A percentile compares a stretch with the other conserved stretches of the same genome.
Evolutionary conservation across 2,797 vertebrate genomes (phyloP).

Genomic region (Anomalospiza imberbis): DNA sequence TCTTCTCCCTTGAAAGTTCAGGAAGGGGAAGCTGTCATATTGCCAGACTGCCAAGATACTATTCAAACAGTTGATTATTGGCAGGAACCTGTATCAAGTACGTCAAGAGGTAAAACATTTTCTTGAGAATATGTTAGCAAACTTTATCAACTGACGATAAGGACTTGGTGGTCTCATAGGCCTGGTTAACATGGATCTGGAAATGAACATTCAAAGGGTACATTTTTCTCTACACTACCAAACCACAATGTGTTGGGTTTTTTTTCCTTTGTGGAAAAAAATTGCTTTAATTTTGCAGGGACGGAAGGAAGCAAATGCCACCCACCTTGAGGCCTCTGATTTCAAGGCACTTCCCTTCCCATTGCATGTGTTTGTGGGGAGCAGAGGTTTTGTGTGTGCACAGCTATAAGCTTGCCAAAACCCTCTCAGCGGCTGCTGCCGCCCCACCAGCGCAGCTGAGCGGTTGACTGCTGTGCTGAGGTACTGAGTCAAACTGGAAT

Average conservation of each 20-base stretch:
- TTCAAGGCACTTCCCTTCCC: constrained; percentile 7
- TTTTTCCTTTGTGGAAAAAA: not conserved
- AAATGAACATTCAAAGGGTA: not conserved
- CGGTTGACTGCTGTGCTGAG: not conserved
- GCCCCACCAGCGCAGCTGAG: not conserved
- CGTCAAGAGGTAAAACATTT: not conserved
- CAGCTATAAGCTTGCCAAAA: not conserved
- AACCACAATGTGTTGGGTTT: not conserved
- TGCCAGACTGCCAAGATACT: not conserved
- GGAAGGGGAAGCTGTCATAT: not conserved
- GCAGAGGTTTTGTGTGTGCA: not conserved
- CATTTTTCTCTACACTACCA: not conserved
- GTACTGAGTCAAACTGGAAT: not conserved
- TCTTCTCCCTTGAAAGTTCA: not conserved
- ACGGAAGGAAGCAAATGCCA: not conserved
- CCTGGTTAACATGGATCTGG: not conserved
- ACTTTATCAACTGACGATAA: not conserved
- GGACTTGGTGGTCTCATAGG: not conserved
- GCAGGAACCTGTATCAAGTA: not conserved
- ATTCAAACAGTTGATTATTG: not conserved
- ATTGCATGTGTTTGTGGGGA: not conserved
- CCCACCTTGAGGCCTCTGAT: not conserved
- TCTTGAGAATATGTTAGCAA: not conserved
- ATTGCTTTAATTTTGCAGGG: not conserved
- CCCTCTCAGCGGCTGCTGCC: not conserved